These are phyloP conservation scores for Dendroctonus valens DNA, from an alignment of 1,140 invertebrate genomes.

Conservation along the genomic window DNA sequence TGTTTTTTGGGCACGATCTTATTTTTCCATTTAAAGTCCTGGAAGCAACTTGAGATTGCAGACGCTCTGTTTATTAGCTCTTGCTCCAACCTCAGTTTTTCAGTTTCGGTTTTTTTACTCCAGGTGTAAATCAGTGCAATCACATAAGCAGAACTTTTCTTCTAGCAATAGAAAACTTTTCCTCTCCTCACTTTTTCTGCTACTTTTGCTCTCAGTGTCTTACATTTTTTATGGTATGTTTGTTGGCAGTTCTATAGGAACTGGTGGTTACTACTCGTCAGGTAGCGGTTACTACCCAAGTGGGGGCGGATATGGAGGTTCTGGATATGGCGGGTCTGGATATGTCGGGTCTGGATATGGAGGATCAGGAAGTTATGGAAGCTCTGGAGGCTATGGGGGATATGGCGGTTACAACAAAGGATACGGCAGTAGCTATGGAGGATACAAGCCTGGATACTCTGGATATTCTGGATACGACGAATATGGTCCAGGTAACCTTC, in stretches of 20 bases:
- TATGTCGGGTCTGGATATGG: no score
- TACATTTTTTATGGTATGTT: not conserved
- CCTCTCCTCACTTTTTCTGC: not conserved
- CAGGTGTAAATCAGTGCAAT: no score
- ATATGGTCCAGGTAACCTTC: not conserved
- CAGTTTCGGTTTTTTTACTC: no score
- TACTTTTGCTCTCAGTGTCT: not conserved
- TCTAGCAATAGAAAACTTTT: no score
- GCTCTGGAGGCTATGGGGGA: not conserved
- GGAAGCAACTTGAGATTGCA: no score
- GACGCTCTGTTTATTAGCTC: no score
- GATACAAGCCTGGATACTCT: slow-evolving; percentile 5
- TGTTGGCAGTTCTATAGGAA: slow-evolving; percentile 4
- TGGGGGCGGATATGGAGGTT: not conserved
- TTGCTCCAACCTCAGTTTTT: no score
- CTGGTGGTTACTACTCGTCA: slow-evolving; percentile 2
- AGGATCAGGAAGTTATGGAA: not conserved
- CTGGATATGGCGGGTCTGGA: no score
- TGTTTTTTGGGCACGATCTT: no score
- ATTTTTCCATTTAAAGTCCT: no score
- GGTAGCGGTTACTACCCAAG: slow-evolving; percentile 7
- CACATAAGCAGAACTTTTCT: no score
- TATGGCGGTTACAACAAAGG: slow-evolving; percentile 3
- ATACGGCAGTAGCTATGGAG: slow-evolving; percentile 1
- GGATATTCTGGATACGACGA: slow-evolving; percentile 6